phyloP scores from a whole-genome alignment of 1,140 invertebrate genomes.

The Lineus longissimus region DNA sequence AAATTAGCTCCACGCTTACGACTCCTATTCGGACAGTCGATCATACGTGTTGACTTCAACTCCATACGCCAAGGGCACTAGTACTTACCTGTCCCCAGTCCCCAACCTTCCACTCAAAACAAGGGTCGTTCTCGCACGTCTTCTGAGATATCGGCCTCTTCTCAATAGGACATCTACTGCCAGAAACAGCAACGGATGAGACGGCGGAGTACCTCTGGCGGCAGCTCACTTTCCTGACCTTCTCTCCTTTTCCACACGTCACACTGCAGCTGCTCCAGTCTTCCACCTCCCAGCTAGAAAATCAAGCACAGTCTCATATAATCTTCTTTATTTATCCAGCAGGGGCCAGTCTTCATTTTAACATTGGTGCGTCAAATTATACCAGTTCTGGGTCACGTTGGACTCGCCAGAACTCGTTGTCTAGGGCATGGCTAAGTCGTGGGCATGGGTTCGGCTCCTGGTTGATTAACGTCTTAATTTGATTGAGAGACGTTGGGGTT shows the following conservation, averaged over 20 bases:
- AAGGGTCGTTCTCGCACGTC: conserved; percentile 63
- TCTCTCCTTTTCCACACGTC: conserved; percentile 57
- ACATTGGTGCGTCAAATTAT: too few species aligned
- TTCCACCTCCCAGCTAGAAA: conserved; percentile 38
- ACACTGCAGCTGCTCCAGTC: conserved; percentile 55
- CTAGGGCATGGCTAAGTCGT: too few species aligned
- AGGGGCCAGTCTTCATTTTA: conserved; percentile 22
- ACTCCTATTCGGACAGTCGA: too few species aligned
- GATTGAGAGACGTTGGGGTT: too few species aligned
- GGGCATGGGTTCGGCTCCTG: too few species aligned
- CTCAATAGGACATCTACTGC: conserved; percentile 52
- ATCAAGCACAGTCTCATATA: conserved; percentile 7
- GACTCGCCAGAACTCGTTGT: too few species aligned
- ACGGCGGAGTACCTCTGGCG: conserved; percentile 31
- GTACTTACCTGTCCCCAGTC: conserved; percentile 62
- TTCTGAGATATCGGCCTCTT: conserved; percentile 60
- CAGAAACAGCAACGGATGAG: conserved; percentile 27
- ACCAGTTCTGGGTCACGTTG: too few species aligned
- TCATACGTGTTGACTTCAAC: too few species aligned
- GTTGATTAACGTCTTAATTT: too few species aligned
- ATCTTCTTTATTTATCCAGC: conserved; percentile 55
- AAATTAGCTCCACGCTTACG: too few species aligned
- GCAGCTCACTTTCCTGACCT: conserved; percentile 53
- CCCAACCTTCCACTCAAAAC: conserved; percentile 67
- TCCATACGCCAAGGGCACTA: too few species aligned